Percentiles rank a stretch among this genome's conserved stretches.
These are phyloP conservation scores for Lampropteryx suffumata DNA, from an alignment of 2,888 invertebrate genomes.

Conservation along the genomic window DNA sequence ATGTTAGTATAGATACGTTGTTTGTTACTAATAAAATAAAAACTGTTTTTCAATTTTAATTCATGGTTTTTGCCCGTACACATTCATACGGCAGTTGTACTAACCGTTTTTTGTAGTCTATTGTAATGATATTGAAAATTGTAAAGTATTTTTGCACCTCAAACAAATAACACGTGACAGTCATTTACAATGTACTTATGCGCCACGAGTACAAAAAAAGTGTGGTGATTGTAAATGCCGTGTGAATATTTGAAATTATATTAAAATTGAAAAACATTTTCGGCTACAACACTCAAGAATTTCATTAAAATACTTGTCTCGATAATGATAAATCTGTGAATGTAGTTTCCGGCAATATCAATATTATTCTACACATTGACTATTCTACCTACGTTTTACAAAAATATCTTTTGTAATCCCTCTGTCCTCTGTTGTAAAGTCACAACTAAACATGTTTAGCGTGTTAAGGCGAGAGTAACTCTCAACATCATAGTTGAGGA, in stretches of 20 bases:
- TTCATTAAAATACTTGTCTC: slow-evolving; percentile 16
- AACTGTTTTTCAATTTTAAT: slow-evolving; percentile 61
- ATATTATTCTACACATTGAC: slow-evolving; percentile 51
- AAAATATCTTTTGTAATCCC: slow-evolving; percentile 48
- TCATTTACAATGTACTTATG: too few relatives aligned
- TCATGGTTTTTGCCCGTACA: background rate
- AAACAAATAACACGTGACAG: too few relatives aligned
- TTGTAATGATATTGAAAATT: too few relatives aligned
- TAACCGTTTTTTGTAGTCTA: too few relatives aligned
- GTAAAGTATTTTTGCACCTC: too few relatives aligned
- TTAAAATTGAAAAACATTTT: slow-evolving; percentile 59
- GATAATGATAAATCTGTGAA: slow-evolving; percentile 40
- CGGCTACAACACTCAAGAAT: slow-evolving; percentile 50
- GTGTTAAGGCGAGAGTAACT: slow-evolving; percentile 46
- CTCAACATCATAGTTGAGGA: slow-evolving; percentile 55
- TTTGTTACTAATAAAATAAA: slow-evolving; percentile 22
- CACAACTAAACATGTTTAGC: slow-evolving; percentile 53
- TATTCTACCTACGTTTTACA: slow-evolving; percentile 75
- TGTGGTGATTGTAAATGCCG: too few relatives aligned
- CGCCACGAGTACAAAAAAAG: too few relatives aligned
- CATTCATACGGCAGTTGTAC: too few relatives aligned
- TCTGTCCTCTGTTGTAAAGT: slow-evolving; percentile 52
- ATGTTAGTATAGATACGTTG: slow-evolving; percentile 61
- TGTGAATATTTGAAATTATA: slow-evolving; percentile 11
- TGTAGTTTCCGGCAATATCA: slow-evolving; percentile 42